Evolutionary conservation across 2,113 vertebrate genomes (phyloP).

Genomic region (Pipa parva): DNA sequence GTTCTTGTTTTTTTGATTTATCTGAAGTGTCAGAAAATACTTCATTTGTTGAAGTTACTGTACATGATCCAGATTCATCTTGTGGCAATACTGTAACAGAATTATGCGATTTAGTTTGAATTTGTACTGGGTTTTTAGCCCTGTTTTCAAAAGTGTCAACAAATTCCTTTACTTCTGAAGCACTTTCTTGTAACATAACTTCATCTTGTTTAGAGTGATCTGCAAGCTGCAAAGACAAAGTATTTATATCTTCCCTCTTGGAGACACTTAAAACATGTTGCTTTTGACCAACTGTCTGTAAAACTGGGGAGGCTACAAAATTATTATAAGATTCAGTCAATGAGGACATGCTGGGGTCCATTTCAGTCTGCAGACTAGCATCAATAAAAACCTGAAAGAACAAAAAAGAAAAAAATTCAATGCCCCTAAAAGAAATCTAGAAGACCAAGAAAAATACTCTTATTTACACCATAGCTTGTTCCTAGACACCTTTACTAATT

Average conservation of each 20-base stretch:
- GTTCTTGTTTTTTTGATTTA: neutral
- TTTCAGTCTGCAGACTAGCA: neutral
- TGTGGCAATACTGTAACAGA: no score
- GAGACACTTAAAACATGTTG: neutral
- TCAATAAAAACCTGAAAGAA: neutral
- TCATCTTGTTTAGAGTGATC: neutral
- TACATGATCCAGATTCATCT: neutral
- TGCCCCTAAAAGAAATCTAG: neutral
- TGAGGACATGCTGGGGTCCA: neutral
- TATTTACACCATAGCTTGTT: no score
- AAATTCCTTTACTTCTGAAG: no score
- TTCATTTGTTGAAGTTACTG: neutral
- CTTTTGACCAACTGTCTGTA: neutral
- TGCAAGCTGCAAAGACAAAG: neutral
- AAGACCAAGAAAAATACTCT: no score
- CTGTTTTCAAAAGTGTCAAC: no score
- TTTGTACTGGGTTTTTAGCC: no score
- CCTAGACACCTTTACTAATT: no score
- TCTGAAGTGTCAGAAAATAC: neutral
- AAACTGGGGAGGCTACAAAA: neutral
- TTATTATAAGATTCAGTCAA: neutral
- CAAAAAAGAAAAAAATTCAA: neutral
- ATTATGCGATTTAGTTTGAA: no score
- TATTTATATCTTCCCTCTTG: neutral
- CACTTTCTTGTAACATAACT: no score